A percentile compares a stretch with the other conserved stretches of the same genome.
Evolutionary conservation across 2,797 vertebrate genomes (phyloP).

Genomic region (Zalophus californianus): DNA sequence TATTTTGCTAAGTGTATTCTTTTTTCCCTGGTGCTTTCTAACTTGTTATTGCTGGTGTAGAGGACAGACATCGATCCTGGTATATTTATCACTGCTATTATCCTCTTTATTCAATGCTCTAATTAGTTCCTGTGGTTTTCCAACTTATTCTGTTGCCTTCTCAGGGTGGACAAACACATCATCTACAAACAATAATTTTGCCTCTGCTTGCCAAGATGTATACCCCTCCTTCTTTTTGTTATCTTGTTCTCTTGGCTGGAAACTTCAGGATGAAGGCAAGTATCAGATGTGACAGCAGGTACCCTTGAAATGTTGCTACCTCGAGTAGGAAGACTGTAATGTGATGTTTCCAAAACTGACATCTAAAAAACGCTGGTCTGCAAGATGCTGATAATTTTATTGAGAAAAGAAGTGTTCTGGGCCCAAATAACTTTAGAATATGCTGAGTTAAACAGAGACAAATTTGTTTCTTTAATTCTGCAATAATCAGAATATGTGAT

Average conservation of each 20-base stretch:
- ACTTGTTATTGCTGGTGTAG: neutral
- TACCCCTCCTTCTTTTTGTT: neutral
- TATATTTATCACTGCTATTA: neutral
- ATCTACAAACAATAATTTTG: constrained; percentile 2
- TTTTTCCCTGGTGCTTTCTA: neutral
- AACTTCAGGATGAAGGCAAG: neutral
- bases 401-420: neutral
- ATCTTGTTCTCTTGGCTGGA: neutral
- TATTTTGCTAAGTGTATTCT: constrained; percentile 49
- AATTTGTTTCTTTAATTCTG: neutral
- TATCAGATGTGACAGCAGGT: neutral
- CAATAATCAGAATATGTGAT: neutral
- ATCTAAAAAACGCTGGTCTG: neutral
- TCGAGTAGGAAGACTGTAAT: neutral
- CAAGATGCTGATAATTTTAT: neutral
- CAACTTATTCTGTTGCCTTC: neutral
- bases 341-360: neutral
- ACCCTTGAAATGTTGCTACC: neutral
- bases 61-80: constrained; percentile 18
- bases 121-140: constrained; percentile 18
- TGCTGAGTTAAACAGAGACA: neutral
- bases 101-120: constrained; percentile 13
- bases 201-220: neutral
- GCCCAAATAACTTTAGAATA: neutral
- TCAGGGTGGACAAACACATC: neutral